Evolutionary conservation across 2,888 invertebrate genomes (phyloP).

Genomic region (Colostygia pectinataria): DNA sequence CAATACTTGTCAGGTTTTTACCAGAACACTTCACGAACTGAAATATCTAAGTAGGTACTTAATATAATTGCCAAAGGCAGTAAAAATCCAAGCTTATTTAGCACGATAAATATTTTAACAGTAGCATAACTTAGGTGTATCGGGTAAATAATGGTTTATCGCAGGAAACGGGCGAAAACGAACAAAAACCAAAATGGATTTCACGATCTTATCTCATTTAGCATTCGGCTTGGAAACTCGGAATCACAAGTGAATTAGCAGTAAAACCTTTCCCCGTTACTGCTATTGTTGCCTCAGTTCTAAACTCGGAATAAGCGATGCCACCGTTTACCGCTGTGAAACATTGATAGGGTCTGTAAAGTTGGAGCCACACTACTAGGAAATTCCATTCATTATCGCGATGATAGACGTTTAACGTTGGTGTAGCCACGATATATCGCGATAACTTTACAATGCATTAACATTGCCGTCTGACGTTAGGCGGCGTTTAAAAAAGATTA

Average conservation of each 20-base stretch:
- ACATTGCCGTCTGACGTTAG: no score
- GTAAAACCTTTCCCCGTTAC: conserved; percentile 57
- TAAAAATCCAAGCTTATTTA: no score
- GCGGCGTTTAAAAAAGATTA: no score
- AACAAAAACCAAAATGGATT: conserved; percentile 36
- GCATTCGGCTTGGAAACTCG: conserved; percentile 49
- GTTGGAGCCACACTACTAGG: no score
- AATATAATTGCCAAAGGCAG: no score
- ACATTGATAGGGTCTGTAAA: conserved; percentile 71
- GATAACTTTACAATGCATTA: no score
- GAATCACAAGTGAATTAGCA: conserved; percentile 59
- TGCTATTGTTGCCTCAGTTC: conserved; percentile 71
- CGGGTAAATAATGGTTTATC: conserved; percentile 26
- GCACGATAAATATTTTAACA: neutral
- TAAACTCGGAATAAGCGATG: conserved; percentile 69
- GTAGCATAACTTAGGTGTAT: conserved; percentile 16
- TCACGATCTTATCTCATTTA: conserved; percentile 48
- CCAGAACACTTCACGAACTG: no score
- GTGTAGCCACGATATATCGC: no score
- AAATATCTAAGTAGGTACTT: no score
- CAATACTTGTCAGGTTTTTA: no score
- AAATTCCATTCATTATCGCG: no score
- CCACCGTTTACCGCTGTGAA: conserved; percentile 63
- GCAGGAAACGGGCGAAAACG: conserved; percentile 25
- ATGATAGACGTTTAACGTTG: no score